Evolutionary conservation across 2,888 invertebrate genomes (phyloP).

Genomic region (Chromoteleia sp.): DNA sequence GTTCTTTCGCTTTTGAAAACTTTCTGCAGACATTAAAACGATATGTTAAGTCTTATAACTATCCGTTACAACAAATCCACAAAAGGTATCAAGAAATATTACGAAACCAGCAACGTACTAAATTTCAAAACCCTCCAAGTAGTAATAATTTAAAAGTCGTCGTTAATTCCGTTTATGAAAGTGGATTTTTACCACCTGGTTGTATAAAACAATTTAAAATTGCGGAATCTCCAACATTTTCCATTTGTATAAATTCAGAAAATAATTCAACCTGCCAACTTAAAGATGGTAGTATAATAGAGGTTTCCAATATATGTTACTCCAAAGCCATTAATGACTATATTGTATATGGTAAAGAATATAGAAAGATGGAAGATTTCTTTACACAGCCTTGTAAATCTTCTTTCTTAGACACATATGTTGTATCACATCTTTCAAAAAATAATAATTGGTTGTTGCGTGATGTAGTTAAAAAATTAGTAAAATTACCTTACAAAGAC

Average conservation of each 20-base stretch:
- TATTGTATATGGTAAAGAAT: constrained; percentile 16
- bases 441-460: neutral
- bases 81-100: neutral
- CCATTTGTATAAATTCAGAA: neutral
- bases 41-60: neutral
- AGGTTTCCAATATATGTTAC: constrained; percentile 24
- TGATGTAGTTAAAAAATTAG: neutral
- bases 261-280: constrained; percentile 29
- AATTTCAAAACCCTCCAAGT: no score
- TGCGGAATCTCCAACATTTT: neutral
- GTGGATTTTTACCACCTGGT: neutral
- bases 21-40: neutral
- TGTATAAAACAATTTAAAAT: constrained; percentile 9
- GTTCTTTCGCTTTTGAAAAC: neutral
- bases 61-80: neutral
- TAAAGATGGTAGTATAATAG: constrained; percentile 14
- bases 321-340: neutral
- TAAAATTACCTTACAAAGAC: neutral
- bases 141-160: neutral
- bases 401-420: constrained; percentile 10
- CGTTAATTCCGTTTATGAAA: neutral
- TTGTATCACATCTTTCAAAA: constrained; percentile 4
- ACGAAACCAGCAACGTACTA: neutral
- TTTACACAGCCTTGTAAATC: constrained; percentile 33
- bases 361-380: constrained; percentile 7